Base-by-base conservation (phyloP, 1,140 invertebrate species). In the Rhagoletis zephyria region DNA sequence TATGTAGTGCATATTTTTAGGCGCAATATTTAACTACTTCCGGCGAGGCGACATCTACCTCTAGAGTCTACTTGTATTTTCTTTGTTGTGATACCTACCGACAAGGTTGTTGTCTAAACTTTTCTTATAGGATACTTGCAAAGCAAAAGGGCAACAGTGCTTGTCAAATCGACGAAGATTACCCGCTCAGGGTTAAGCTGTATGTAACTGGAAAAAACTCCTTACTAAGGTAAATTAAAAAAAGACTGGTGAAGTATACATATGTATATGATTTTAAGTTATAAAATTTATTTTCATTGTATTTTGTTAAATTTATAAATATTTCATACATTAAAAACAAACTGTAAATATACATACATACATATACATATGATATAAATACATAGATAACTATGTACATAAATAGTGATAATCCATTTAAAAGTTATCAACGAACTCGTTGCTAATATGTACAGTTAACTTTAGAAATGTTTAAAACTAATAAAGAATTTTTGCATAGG, bases 301-400 rank as follows among this genome's bases (percentile, higher is more conserved):
- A 45, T 48, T 74, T 74, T 48, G 51, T 56, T n/a, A 9, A 48
- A 74, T 74, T 74, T 74, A 74, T 74, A 74, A 74, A 74, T 74
- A 74, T 74, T 74, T 45, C 42, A 45, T 74, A 74, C 40, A 74
- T 45, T 48, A 9, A 45, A 16, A 74, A 74, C 42, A 48, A 45
- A 16, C 40, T 48, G 40, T 10, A 16, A 74, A 74, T 48, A 74
- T 45, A 74, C 45, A 45, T 70, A 48, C 42, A 70, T 45, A 70
- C 45, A 45, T n/a, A 63, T 16, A 63, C 14, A 63, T 16, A 63
- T 16, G 7, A 63, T 56, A 56, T 56, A 63, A n/a, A 74, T 74
- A 74, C 30, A 30, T 30, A 30, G 30, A 30, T 74, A 74, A 74
- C 45, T 74, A 74, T 14, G 45, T 16, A 48, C 30, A 74, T 74